Evolutionary conservation across 2,113 vertebrate species (phyloP).

Genomic region (Ochotona curzoniae): DNA sequence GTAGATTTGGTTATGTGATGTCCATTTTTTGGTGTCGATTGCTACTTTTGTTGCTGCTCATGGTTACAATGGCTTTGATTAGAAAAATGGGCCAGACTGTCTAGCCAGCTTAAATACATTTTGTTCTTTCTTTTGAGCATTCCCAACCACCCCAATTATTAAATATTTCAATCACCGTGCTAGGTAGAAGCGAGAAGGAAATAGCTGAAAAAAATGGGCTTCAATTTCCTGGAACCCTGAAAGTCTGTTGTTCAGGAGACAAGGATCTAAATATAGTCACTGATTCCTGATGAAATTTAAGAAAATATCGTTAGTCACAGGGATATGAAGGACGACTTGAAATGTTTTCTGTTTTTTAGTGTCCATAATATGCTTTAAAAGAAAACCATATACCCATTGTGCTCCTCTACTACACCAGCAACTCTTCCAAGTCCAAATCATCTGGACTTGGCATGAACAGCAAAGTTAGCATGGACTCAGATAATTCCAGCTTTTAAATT

Average conservation of each 20-base stretch:
- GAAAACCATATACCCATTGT: neutral
- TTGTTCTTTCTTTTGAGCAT: neutral
- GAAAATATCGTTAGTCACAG: neutral
- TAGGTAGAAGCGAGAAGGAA: neutral
- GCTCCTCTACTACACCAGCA: neutral
- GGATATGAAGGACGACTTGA: neutral
- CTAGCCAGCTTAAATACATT: neutral
- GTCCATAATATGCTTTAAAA: neutral
- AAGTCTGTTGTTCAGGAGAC: conserved; percentile 8
- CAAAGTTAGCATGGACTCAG: conserved; percentile 18
- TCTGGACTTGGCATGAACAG: neutral
- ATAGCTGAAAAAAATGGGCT: neutral
- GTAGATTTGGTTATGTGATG: neutral
- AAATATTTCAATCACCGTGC: neutral
- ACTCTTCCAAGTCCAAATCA: neutral
- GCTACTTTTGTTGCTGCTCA: neutral
- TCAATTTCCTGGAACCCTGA: neutral
- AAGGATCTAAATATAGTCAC: neutral
- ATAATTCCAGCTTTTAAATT: conserved; percentile 33
- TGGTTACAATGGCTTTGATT: neutral
- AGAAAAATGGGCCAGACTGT: neutral
- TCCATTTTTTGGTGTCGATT: neutral
- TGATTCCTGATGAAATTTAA: neutral
- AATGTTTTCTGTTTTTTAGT: neutral
- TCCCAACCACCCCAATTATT: neutral